Conservation (phyloP, 1,140 invertebrate genomes). For the Formica exsecta region DNA sequence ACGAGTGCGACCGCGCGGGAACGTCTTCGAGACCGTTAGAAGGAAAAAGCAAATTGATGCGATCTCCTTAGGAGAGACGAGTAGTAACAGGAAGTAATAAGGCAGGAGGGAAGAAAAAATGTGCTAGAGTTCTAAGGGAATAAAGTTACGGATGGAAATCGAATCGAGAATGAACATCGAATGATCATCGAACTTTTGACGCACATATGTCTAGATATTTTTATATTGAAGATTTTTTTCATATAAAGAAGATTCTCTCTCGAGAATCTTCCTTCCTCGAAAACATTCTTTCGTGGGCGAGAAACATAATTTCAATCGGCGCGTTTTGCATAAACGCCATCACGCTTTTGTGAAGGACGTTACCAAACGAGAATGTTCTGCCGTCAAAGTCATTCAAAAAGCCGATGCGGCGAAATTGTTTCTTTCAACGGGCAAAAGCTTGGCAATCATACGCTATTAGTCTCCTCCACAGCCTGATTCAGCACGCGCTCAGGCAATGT, state of each 20-base stretch:
- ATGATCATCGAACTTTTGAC: not conserved
- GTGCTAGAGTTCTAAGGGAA: not conserved
- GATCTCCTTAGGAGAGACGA: conserved; percentile 47
- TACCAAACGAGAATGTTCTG: conserved; percentile 50
- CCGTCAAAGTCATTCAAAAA: conserved; percentile 50
- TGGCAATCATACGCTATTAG: conserved; percentile 62
- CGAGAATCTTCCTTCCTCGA: not conserved
- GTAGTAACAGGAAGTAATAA: conserved; percentile 44
- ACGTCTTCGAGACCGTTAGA: conserved; percentile 71
- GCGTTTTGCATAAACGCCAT: conserved; percentile 8
- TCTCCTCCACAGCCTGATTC: conserved; percentile 51
- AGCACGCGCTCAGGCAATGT: conserved; percentile 59
- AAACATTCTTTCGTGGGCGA: conserved; percentile 4
- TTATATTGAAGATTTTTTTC: not conserved
- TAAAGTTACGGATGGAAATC: not conserved
- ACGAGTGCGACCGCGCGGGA: conserved; percentile 61
- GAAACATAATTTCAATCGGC: conserved; percentile 24
- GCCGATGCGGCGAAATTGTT: conserved; percentile 48
- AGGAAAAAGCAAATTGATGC: conserved; percentile 57
- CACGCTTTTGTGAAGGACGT: conserved; percentile 33
- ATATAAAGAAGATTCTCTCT: not conserved
- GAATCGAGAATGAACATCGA: not conserved
- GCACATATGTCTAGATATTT: not conserved
- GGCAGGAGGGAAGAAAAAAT: not conserved
- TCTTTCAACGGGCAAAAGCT: conserved; percentile 56